phyloP scores from a whole-genome alignment of 1,140 invertebrate genomes.

The Drosophila melanica region DNA sequence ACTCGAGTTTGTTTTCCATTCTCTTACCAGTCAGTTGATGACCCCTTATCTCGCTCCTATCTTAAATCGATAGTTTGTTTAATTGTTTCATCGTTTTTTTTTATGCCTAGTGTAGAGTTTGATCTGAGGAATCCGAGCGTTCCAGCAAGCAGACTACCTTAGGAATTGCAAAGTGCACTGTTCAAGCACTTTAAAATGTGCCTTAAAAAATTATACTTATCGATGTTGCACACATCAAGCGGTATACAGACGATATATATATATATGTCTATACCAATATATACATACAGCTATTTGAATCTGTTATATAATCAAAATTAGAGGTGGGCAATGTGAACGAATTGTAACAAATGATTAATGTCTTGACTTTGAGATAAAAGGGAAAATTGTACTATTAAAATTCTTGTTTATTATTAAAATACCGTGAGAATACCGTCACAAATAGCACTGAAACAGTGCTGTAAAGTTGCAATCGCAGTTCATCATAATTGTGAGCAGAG shows the following conservation, averaged over 20 bases:
- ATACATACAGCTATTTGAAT: conserved; percentile 16
- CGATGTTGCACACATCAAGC: conserved; percentile 27
- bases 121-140: conserved; percentile 1
- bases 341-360: not conserved
- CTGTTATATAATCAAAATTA: conserved; percentile 17
- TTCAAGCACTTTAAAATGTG: conserved; percentile 8
- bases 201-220: conserved; percentile 36
- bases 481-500: not conserved
- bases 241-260: conserved; percentile 10
- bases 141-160: not conserved
- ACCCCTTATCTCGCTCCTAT: not conserved
- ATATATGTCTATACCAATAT: not conserved
- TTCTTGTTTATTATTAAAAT: not conserved
- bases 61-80: not conserved
- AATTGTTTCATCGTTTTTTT: not conserved
- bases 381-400: not conserved
- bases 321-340: conserved; percentile 10
- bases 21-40: conserved; percentile 1
- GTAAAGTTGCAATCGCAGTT: not conserved
- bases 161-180: conserved; percentile 5
- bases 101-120: not conserved
- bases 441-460: not conserved
- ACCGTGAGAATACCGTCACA: not conserved
- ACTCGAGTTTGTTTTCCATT: conserved; percentile 9
- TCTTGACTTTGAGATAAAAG: conserved; percentile 3